Evolutionary conservation across 2,888 invertebrate species (phyloP).

Genomic region (Scaptomyza tumidula): DNA sequence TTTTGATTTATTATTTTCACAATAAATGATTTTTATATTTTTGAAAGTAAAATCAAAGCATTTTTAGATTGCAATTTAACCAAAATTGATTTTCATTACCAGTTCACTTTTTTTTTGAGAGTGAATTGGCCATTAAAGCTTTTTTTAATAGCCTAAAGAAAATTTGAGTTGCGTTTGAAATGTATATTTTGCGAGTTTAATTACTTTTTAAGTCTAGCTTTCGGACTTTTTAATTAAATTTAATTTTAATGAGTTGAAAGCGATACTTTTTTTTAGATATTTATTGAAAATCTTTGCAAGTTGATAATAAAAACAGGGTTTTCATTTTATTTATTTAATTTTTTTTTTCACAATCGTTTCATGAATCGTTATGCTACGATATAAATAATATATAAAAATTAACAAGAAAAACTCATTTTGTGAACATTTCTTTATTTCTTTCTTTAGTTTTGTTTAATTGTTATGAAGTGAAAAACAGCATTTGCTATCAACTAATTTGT

Average conservation of each 20-base stretch:
- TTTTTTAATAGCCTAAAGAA: not conserved
- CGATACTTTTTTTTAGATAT: too few relatives aligned
- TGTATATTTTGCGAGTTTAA: not conserved
- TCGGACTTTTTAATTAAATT: not conserved
- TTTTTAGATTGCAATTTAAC: not conserved
- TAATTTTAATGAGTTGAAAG: not conserved
- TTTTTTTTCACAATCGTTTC: not conserved
- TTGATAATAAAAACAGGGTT: too few relatives aligned
- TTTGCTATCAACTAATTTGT: constrained; percentile 29
- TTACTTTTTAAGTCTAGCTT: not conserved
- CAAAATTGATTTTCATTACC: constrained; percentile 26
- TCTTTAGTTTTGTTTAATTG: too few relatives aligned
- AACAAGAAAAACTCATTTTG: constrained; percentile 16
- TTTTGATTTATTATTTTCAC: constrained; percentile 37
- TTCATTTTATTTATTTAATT: too few relatives aligned
- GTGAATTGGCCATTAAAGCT: not conserved
- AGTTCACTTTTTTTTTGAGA: not conserved
- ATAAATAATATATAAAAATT: too few relatives aligned
- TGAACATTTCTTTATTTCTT: constrained; percentile 29
- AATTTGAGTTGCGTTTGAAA: too few relatives aligned
- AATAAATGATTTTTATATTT: constrained; percentile 24
- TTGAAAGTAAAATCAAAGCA: constrained; percentile 46
- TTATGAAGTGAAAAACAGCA: too few relatives aligned
- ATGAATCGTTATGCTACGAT: constrained; percentile 38
- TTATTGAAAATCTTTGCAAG: too few relatives aligned